Base-by-base conservation (phyloP, 2,113 vertebrate genomes). In the Onychorhynchus coronatus region DNA sequence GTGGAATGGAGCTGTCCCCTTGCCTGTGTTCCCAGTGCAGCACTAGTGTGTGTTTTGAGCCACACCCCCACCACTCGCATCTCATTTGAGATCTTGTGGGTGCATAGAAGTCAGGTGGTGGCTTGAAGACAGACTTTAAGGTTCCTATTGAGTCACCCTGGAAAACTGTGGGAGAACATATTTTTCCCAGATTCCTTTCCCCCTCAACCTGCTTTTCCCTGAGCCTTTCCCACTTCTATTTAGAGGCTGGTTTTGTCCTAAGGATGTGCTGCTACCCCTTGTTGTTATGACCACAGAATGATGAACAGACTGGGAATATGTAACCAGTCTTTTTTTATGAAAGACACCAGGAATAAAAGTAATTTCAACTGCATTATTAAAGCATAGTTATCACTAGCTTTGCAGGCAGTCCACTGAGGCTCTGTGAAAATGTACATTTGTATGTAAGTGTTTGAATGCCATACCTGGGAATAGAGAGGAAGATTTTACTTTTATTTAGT, bases 161-260 rank as follows among this genome's bases (percentile, higher is more conserved):
- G 68, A 92, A 89, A 39, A 78, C 65, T 86, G 39, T 63, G 84
- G 73, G 93, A 97, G 86, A 95, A 13, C 0, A 0, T 63, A 31
- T 66, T 90, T 95, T 95, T 92, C 91, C 83, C 91, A 92, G 91
- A 93, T 96, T 70, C 33, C 39, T 89, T 96, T 93, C 91, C 63
- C 83, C 92, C 83, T 96, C 61, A 84, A 87, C 80, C 68, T 96
- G 59, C 86, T 91, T 96, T 96, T 65, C 39, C 72, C 61, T 0
- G 0, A 71, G 65, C 44, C 39, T 72, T 93, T 93, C 91, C 72
- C 76, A 74, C 68, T 86, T 92, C 30, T 63, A 3, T 80, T 73
- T 49, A 71, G 67, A 92, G 33, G 27, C 52, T 92, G 59, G 0
- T 81, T 93, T 92, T 89, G 42, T 93, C 77, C 73, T 83, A 59